These are phyloP conservation scores for Theristicus caerulescens DNA, from an alignment of 2,113 vertebrate species.

Conservation along the genomic window DNA sequence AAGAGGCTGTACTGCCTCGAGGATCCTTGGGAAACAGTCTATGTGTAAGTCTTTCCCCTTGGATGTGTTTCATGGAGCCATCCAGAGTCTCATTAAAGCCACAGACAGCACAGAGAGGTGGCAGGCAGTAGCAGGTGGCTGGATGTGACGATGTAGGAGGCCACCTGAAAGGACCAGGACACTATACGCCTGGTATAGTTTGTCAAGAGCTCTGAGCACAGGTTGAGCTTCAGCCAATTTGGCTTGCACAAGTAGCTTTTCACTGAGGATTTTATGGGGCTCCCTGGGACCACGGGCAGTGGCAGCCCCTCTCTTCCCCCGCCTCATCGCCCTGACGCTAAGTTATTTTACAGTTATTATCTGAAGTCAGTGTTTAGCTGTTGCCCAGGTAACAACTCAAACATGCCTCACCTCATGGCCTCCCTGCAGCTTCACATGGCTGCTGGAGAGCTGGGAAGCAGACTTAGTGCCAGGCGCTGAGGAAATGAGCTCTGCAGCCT, in stretches of 20 bases:
- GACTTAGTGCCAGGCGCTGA: slow-evolving; percentile 6
- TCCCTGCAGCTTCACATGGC: neutral
- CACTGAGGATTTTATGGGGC: neutral
- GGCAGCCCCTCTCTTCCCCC: neutral
- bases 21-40: neutral
- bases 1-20: neutral
- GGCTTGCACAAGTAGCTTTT: neutral
- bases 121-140: neutral
- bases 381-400: slow-evolving; percentile 61
- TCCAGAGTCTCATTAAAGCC: neutral
- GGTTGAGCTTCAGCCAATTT: neutral
- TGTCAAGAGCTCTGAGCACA: neutral
- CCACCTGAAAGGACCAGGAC: neutral
- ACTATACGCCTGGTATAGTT: neutral
- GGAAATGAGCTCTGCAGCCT: slow-evolving; percentile 54
- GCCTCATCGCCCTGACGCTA: neutral
- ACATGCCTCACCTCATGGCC: slow-evolving; percentile 53
- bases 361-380: slow-evolving; percentile 62
- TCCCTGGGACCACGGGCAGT: neutral
- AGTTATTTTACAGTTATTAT: neutral
- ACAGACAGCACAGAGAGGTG: neutral
- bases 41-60: neutral
- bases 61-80: neutral
- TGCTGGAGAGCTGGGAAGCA: slow-evolving; percentile 2
- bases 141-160: neutral